phyloP scores from a whole-genome alignment of 2,113 vertebrate species.

The Psammodynastes pulverulentus region DNA sequence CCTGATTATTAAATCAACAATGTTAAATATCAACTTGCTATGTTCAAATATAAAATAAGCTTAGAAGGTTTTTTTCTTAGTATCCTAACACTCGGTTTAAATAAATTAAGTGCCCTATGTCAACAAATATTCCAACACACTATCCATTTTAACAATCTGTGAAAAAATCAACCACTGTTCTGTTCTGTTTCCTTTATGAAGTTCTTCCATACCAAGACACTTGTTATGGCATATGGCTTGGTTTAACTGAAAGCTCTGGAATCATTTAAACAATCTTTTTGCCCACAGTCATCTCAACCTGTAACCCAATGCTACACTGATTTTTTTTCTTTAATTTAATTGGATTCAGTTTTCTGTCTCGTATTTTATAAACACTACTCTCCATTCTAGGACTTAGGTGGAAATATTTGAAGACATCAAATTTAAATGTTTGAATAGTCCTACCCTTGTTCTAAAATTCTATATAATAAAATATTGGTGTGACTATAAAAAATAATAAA shows the following conservation, averaged over 20 bases:
- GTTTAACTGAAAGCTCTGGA: constrained; percentile 64
- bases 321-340: constrained; percentile 45
- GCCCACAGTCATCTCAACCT: constrained; percentile 50
- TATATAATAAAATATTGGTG: neutral
- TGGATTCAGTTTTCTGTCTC: constrained; percentile 62
- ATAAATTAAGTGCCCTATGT: constrained; percentile 8
- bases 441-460: neutral
- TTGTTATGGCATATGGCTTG: constrained; percentile 62
- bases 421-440: neutral
- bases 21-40: neutral
- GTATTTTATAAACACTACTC: constrained; percentile 48
- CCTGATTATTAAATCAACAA: neutral
- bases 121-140: constrained; percentile 21
- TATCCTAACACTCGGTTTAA: neutral
- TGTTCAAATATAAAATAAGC: neutral
- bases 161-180: constrained; percentile 58
- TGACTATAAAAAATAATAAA: neutral
- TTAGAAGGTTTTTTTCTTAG: neutral
- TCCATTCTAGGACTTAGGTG: constrained; percentile 53
- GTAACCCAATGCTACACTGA: constrained; percentile 49
- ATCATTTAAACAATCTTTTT: constrained; percentile 57
- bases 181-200: constrained; percentile 56
- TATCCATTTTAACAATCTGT: constrained; percentile 51
- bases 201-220: constrained; percentile 55
- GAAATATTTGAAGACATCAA: constrained; percentile 56